These are phyloP conservation scores for Drosophila gunungcola DNA, from an alignment of 1,140 invertebrate species.

Conservation along the genomic window DNA sequence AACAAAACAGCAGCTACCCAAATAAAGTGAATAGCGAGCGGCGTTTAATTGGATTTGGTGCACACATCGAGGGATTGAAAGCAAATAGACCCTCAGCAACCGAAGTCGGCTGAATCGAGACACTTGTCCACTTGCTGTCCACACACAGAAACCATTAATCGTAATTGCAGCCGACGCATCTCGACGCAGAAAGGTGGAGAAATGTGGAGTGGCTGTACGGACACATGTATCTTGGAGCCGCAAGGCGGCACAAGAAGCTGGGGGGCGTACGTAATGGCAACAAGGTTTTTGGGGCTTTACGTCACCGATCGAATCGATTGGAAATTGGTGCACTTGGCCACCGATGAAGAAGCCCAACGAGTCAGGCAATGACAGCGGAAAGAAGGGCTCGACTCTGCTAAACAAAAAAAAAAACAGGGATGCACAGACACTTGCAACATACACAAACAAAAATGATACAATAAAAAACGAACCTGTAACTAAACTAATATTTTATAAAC, in stretches of 20 bases:
- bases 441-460: background rate
- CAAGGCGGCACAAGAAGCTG: conserved; percentile 15
- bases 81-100: conserved; percentile 43
- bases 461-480: too few relatives aligned
- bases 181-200: conserved; percentile 42
- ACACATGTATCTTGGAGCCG: conserved; percentile 3
- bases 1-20: conserved; percentile 66
- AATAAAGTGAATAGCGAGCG: conserved; percentile 51
- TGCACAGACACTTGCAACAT: background rate
- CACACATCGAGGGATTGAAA: conserved; percentile 31
- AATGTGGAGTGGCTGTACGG: conserved; percentile 42
- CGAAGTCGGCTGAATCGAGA: conserved; percentile 27
- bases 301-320: conserved; percentile 57
- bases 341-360: conserved; percentile 55
- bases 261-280: conserved; percentile 47
- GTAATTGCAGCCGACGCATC: conserved; percentile 70
- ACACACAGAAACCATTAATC: conserved; percentile 70
- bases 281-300: conserved; percentile 66
- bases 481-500: background rate
- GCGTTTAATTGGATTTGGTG: conserved; percentile 52
- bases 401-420: conserved; percentile 7
- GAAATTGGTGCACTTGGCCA: conserved; percentile 75
- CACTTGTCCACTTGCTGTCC: conserved; percentile 66
- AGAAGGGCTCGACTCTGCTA: conserved; percentile 1
- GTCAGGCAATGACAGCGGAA: conserved; percentile 5